Base-by-base conservation (phyloP, 2,113 vertebrate species). In the Melanerpes formicivorus region DNA sequence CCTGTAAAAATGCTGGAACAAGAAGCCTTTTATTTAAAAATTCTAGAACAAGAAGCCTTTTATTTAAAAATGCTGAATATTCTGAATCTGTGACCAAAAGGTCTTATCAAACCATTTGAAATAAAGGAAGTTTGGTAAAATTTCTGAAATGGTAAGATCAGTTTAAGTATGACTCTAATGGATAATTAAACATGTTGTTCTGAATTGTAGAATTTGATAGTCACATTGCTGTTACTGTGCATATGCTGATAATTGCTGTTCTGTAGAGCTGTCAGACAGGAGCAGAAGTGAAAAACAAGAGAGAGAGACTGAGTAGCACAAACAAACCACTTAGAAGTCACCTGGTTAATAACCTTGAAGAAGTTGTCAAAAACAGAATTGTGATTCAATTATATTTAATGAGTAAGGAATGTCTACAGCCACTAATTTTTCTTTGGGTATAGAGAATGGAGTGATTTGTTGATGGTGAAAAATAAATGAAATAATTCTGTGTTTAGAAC, bases 231-330 rank as follows among this genome's bases (percentile, higher is more conserved):
- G 4, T 73, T 93, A 8, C 37, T 88, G 70, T 63, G 73, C 76
- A 48, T 95, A 32, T 84, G 37, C 37, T 94, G 73, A 42, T 84
- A 95, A 86, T 80, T 96, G 66, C 80, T 88, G 44, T 84, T 94
- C 80, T 80, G 44, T 84, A 52, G 93, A 95, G 73, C 22, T 80
- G 69, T 93, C 64, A 93, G 66, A 37, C 27, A 83, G 50, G 32
- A 93, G 29, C 30, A 63, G 46, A 90, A 83, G 42, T 27, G 48
- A 67, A 84, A 95, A 92, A 74, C 3, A 30, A 60, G 26, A n/a
- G 54, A 66, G 80, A 50, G 25, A 67, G n/a, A 64, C 22, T 56
- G 65, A 84, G 46, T 73, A 40, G 46, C 72, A 93, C 34, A 90
- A 75, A 88, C 6, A 72, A 80, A 55, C 10, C 27, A 55, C 54